Evolutionary conservation across 2,888 invertebrate species (phyloP).

Genomic region (Nephrotoma appendiculata): DNA sequence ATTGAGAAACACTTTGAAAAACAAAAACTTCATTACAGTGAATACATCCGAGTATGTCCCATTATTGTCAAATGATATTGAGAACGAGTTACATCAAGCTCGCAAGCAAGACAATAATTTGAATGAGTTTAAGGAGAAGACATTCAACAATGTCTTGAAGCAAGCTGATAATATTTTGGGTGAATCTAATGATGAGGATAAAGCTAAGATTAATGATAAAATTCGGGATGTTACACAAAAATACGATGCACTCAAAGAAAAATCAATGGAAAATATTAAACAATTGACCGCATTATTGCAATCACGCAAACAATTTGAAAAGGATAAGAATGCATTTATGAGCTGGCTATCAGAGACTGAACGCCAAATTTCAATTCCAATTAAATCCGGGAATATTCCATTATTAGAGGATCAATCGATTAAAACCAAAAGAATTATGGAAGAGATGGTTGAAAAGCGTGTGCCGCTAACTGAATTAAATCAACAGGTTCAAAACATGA

Average conservation of each 20-base stretch:
- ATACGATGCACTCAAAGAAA: constrained; percentile 55
- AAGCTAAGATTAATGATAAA: constrained; percentile 46
- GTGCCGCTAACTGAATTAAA: constrained; percentile 58
- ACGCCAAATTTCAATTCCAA: constrained; percentile 66
- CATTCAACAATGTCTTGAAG: constrained; percentile 58
- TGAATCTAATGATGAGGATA: constrained; percentile 64
- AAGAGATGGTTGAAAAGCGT: constrained; percentile 56
- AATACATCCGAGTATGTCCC: constrained; percentile 61
- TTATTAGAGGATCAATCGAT: constrained; percentile 73
- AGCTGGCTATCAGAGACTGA: constrained; percentile 87
- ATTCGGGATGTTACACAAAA: constrained; percentile 55
- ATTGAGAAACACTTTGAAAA: constrained; percentile 66
- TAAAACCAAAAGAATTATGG: constrained; percentile 68
- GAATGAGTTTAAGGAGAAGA: constrained; percentile 59
- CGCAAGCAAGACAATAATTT: constrained; percentile 63
- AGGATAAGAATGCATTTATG: constrained; percentile 62
- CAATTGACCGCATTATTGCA: constrained; percentile 57
- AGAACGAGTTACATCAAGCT: constrained; percentile 62
- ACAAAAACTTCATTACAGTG: constrained; percentile 58
- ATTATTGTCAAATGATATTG: constrained; percentile 65
- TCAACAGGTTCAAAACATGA: constrained; percentile 65
- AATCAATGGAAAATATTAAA: constrained; percentile 55
- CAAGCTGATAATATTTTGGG: constrained; percentile 62
- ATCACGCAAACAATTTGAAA: constrained; percentile 68
- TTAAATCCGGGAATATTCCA: constrained; percentile 65